Conservation (phyloP, 2,888 invertebrate genomes). For the Molorchus minor region DNA sequence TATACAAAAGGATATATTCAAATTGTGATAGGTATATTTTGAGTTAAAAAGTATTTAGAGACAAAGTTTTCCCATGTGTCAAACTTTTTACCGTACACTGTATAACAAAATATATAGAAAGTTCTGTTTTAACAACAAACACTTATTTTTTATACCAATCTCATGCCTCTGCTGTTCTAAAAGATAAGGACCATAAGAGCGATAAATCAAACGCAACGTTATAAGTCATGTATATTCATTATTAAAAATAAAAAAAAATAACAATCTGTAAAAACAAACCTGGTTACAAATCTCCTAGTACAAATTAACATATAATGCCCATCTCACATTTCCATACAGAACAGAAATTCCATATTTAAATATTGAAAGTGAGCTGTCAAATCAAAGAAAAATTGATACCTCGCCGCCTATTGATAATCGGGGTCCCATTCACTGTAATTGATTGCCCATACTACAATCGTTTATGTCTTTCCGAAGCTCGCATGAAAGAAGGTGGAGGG, state of each 20-base stretch:
- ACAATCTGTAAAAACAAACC: slow-evolving; percentile 16
- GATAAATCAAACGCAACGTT: neutral
- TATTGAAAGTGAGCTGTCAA: slow-evolving; percentile 45
- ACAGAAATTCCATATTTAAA: slow-evolving; percentile 31
- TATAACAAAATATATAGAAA: no score
- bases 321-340: neutral
- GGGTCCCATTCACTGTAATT: slow-evolving; percentile 43
- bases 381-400: slow-evolving; percentile 49
- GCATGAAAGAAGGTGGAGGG: slow-evolving; percentile 4
- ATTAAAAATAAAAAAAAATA: neutral
- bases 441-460: slow-evolving; percentile 38
- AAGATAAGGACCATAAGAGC: no score
- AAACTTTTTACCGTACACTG: no score
- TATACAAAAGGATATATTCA: no score
- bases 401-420: slow-evolving; percentile 45
- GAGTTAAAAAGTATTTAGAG: no score
- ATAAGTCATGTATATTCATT: neutral
- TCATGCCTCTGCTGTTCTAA: no score
- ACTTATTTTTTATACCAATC: no score
- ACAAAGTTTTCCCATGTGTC: no score
- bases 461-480: slow-evolving; percentile 21
- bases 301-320: slow-evolving; percentile 12
- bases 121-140: no score
- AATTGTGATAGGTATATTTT: no score
- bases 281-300: slow-evolving; percentile 3